Evolutionary conservation across 1,140 invertebrate genomes (phyloP), one percentile per base, ranked within the genome.

Genomic region (Drosophila dunni): DNA sequence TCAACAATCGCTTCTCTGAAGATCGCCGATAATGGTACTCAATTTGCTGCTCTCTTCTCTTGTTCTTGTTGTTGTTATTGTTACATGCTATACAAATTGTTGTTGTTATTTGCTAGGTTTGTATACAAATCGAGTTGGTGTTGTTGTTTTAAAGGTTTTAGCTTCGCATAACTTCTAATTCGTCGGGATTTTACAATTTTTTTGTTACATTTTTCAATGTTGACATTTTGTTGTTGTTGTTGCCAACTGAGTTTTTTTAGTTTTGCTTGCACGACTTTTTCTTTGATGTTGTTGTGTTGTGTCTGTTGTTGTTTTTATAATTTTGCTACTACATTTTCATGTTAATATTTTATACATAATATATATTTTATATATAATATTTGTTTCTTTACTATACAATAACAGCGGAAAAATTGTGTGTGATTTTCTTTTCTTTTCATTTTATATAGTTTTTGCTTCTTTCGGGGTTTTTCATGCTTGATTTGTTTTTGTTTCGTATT

Each of bases 271-370:
- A 88, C 85, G 85, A 78, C 85, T 91, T 88, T 86, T 81, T 17
- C 46, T 29, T 50, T 34, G 61, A 71, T 81, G 57, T 79, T 65
- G 70, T 75, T 79, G 66, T 86, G 78, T 48, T 62, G 57, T 63
- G 34, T 63, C 15, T 48, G 69, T 66, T 51, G 56, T 84, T 81
- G 71, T 86, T 79, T 78, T 89, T 81, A 85, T 88, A 89, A 89
- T 91, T 90, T 90, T 86, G 82, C 85, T 89, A 89, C 84, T 89
- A 89, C 84, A 81, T 81, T 88, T 89, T 89, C 68, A 77, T 74
- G 73, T 86, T 88, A 83, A 86, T 86, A 86, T 86, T 89, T 83
- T 91, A 91, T 86, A 91, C 90, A 91, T 90, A 86, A 91, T 88
- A 88, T 91, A 81, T 89, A 68, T 79, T 88, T 84, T 91, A 91